These are phyloP conservation scores for Watsonalla cultraria DNA, from an alignment of 2,888 invertebrate species.

Conservation along the genomic window DNA sequence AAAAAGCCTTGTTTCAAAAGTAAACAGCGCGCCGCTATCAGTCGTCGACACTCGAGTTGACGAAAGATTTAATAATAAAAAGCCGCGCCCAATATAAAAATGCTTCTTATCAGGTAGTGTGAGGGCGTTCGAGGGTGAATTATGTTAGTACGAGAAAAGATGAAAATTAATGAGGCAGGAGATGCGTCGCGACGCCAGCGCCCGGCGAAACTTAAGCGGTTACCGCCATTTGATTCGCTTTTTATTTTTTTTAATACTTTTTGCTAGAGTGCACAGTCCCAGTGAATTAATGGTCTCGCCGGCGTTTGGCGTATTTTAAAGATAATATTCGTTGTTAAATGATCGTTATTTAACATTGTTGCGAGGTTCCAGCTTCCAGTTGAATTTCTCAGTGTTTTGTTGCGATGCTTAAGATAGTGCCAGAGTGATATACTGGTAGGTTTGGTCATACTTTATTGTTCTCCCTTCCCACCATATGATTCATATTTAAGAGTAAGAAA, in stretches of 20 bases:
- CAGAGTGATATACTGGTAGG: too few relatives aligned
- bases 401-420: too few relatives aligned
- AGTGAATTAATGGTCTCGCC: conserved; percentile 42
- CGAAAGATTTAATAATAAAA: conserved; percentile 67
- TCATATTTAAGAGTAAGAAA: too few relatives aligned
- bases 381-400: neutral
- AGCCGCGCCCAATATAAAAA: conserved; percentile 53
- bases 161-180: conserved; percentile 78
- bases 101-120: conserved; percentile 70
- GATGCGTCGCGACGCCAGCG: conserved; percentile 33
- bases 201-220: conserved; percentile 43
- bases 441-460: too few relatives aligned
- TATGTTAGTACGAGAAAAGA: conserved; percentile 71
- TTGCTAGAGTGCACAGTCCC: conserved; percentile 34
- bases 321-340: conserved; percentile 45
- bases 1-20: conserved; percentile 72
- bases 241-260: conserved; percentile 35
- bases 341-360: conserved; percentile 39
- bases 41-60: conserved; percentile 70
- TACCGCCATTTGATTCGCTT: conserved; percentile 56
- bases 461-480: too few relatives aligned
- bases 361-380: neutral
- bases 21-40: conserved; percentile 70
- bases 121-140: conserved; percentile 74
- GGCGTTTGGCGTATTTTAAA: conserved; percentile 39